A percentile compares a stretch with the other conserved stretches of the same genome.
Conservation (phyloP, 2,888 invertebrate genomes). For the Diarsia mendica region DNA sequence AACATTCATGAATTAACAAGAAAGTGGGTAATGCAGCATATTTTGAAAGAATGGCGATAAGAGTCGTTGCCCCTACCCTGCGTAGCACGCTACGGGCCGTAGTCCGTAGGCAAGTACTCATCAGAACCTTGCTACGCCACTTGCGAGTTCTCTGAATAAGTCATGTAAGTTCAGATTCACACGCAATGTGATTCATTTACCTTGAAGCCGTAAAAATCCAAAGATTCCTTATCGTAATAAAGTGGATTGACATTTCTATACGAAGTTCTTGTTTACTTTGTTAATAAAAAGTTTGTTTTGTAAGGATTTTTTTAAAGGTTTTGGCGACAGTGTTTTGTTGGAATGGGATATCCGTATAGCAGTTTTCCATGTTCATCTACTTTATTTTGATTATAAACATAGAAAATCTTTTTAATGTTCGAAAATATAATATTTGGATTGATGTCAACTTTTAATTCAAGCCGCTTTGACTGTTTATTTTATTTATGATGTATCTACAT, state of each 20-base stretch:
- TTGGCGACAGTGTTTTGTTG: not conserved
- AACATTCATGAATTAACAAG: slow-evolving; percentile 1
- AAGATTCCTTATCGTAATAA: slow-evolving; percentile 52
- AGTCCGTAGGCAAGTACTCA: slow-evolving; percentile 27
- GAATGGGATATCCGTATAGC: not conserved
- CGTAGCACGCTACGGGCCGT: slow-evolving; percentile 47
- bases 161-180: slow-evolving; percentile 47
- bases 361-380: not conserved
- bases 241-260: slow-evolving; percentile 50
- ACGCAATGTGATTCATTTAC: slow-evolving; percentile 56
- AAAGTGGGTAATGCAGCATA: slow-evolving; percentile 11
- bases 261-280: slow-evolving; percentile 17
- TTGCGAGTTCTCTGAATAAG: slow-evolving; percentile 56
- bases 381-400: slow-evolving; percentile 13
- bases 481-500: slow-evolving; percentile 49
- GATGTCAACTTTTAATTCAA: slow-evolving; percentile 61
- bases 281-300: not conserved
- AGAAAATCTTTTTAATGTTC: slow-evolving; percentile 37
- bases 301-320: no score
- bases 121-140: slow-evolving; percentile 6
- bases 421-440: slow-evolving; percentile 59
- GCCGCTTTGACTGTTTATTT: slow-evolving; percentile 50
- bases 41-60: slow-evolving; percentile 24
- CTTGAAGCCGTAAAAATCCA: slow-evolving; percentile 49
- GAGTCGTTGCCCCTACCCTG: slow-evolving; percentile 14